Base-by-base conservation (phyloP, 1,140 invertebrate genomes). In the Papilio polyxenes region DNA sequence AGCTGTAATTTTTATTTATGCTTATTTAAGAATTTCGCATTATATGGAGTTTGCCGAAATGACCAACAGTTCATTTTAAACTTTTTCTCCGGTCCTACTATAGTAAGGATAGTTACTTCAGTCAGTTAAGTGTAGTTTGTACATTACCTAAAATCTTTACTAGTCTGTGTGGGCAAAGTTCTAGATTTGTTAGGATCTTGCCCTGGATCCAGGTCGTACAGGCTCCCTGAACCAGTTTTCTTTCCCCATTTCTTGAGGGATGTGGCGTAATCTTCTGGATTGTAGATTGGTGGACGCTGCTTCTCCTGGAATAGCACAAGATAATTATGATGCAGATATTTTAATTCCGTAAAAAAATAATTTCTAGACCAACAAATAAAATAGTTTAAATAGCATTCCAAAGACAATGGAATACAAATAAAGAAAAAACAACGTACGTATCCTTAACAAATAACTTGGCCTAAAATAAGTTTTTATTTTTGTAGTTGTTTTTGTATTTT, bases 201-300 rank as follows among this genome's bases (percentile, higher is more conserved):
- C 11, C 86, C 89, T 0, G 84, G 83, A 17, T 93, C 92, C 56
- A 88, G 79, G 8, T 91, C 90, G 86, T 94, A 94, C 37, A 93
- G 83, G 13, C 81, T 88, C 15, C 84, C 87, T 0, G 84, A 85
- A n/a, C 88, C 86, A 9, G 83, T 85, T 84, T 96, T 95, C 92
- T 96, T 96, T 84, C 96, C 96, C 96, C 97, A 97, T 95, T 97
- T 97, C 85, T 96, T 96, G 75, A 98, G 89, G 0, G 97, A 97
- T 11, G 96, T 94, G 5, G 96, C 96, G 90, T 98, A 98, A 89
- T 98, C 97, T 91, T 98, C 97, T 0, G 97, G 96, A 92, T 98
- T 98, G 95, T 98, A 98, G 31, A 97, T 96, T 3, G 98, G 97
- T 76, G 98, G 97, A 77, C 97, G 95, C 88, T 97, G 96, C 86